Base-by-base conservation (phyloP, 2,113 vertebrate genomes). In the Sisor rabdophorus region DNA sequence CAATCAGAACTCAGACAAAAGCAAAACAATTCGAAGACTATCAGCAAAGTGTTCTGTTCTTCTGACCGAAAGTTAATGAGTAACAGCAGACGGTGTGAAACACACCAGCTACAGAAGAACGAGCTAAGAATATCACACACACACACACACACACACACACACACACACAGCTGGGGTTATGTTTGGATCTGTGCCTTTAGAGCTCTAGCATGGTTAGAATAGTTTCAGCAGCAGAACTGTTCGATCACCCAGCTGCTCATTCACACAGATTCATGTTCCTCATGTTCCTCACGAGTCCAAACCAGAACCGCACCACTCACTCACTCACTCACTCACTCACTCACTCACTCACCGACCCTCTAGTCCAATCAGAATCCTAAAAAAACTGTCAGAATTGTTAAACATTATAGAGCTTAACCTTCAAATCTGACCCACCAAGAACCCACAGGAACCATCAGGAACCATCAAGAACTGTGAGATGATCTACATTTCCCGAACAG, bases 151-250 rank as follows among this genome's bases (percentile, higher is more conserved):
- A 63, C 60, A 64, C 36, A 44, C 30, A 63, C 60, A 32, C 59
- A 63, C 60, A 36, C 61, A 47, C 60, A 40, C 10, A 64, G 32
- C 36, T 44, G 63, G 17, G 44, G 47, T 75, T 53, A 75, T 53
- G 60, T 64, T 64, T 75, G 73, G 73, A 71, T 22, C 20, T n/a
- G 26, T 15, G 69, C 52, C 12, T 16, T 71, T 70, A 32, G 48
- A 65, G 22, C 63, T 24, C 63, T 65, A 36, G n/a, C 63, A 70
- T 70, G 68, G 68, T 55, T 71, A n/a, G 69, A 55, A 71, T 71
- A 71, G 69, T 71, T 71, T 55, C 48, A 54, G 68, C 69, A 32
- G 47, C 32, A 44, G n/a, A 17, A 44, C 22, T 9, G 13, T 70
- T 53, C 19, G 5, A 54, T 54, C 68, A 30, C 26, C 8, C 22